Percentiles rank a stretch among this genome's conserved stretches.
Evolutionary conservation across 2,797 vertebrate genomes (phyloP).

Genomic region (Neomorphus geoffroyi): DNA sequence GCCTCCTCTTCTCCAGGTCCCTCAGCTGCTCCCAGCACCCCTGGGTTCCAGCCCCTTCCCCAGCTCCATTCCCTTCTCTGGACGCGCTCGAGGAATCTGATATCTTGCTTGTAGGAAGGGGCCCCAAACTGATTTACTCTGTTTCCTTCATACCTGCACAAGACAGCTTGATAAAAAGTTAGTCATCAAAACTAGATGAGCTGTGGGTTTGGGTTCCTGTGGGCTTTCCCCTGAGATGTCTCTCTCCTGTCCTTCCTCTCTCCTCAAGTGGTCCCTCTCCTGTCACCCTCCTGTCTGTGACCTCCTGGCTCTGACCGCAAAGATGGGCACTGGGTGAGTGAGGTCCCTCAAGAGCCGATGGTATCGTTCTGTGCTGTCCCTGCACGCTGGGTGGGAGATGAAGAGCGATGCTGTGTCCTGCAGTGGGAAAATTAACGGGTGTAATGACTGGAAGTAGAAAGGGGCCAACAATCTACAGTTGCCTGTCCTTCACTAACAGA

Average conservation of each 20-base stretch:
- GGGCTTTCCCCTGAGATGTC: no score
- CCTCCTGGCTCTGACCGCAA: background rate
- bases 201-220: background rate
- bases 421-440: background rate
- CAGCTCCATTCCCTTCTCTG: no score
- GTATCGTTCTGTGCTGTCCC: background rate
- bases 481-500: background rate
- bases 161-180: background rate
- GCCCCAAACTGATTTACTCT: no score
- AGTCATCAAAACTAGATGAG: background rate
- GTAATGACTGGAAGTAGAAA: background rate
- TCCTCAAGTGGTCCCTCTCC: no score
- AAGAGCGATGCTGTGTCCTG: background rate
- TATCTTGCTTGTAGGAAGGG: no score
- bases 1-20: no score
- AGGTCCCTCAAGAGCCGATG: background rate
- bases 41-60: no score
- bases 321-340: accelerated
- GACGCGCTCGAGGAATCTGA: no score
- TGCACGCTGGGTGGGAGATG: background rate
- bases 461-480: background rate
- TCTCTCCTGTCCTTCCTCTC: no score
- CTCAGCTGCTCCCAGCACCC: no score
- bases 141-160: background rate
- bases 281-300: no score